Base-by-base conservation (phyloP, 2,113 vertebrate genomes). In the Takifugu flavidus region DNA sequence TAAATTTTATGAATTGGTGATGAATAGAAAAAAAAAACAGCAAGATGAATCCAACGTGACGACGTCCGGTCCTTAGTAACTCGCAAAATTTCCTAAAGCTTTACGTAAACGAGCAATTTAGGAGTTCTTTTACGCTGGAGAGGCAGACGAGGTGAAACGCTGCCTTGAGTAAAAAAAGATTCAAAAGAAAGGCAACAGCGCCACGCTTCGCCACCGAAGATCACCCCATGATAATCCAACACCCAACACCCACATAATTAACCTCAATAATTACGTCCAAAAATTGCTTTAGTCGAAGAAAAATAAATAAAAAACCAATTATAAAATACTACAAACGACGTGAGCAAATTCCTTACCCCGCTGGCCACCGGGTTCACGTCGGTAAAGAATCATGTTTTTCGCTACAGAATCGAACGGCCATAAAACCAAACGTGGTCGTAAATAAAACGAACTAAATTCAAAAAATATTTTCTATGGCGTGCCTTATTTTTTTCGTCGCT, bases 171-270 rank as follows among this genome's bases (percentile, higher is more conserved):
- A 77, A 77, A 31, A 20, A 78, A 39, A 20, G 57, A 45, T 75
- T 93, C 89, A 90, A 92, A 90, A 90, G 85, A 89, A 86, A 74
- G 91, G 91, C 92, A 91, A 93, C 91, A 93, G 92, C 93, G 92
- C 92, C 93, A 90, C 90, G 92, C 93, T 91, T 79, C 91, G 90
- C 90, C 89, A 74, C 77, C 82, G 84, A 85, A 88, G 80, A 87
- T 92, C 92, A 92, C 87, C 92, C 91, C 92, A 92, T 92, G 92
- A 91, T 88, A 91, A 91, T 90, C 89, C 91, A 90, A 87, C 88
- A 88, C 88, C 91, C 89, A 87, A 90, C 87, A 90, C 91, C 91
- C 88, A 88, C 91, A 89, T 90, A 86, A 90, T 91, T 85, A 87
- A 84, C 82, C 72, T 61, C 76, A 89, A 87, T 82, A 86, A 86